A percentile compares a stretch with the other conserved stretches of the same genome.
phyloP scores from a whole-genome alignment of 2,113 vertebrate genomes.

The Gadus chalcogrammus region DNA sequence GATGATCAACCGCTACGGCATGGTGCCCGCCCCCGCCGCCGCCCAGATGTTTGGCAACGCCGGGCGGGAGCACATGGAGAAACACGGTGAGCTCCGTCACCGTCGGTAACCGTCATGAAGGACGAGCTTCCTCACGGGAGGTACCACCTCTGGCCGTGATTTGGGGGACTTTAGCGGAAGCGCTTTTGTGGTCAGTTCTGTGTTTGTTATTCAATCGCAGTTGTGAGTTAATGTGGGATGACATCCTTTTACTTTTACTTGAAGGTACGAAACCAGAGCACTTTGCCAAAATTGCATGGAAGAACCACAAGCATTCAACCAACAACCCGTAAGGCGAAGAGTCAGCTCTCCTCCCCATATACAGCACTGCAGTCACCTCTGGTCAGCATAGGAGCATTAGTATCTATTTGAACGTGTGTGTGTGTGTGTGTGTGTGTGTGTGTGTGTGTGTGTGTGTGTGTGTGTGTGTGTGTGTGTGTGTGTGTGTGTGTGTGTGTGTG shows the following conservation, averaged over 20 bases:
- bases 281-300: conserved; percentile 98
- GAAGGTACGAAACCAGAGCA: conserved; percentile 90
- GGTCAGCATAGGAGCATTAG: no score
- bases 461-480: neutral
- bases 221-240: neutral
- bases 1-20: conserved; percentile 78
- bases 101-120: neutral
- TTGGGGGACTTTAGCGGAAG: no score
- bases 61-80: conserved; percentile 93
- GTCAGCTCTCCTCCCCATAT: neutral
- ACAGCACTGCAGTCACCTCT: neutral
- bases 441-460: neutral
- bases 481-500: neutral
- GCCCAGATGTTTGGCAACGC: conserved; percentile 87
- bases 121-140: neutral
- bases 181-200: neutral
- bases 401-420: no score
- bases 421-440: neutral
- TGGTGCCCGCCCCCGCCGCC: conserved; percentile 72
- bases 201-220: neutral
- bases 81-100: conserved; percentile 77
- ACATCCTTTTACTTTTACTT: conserved; percentile 21
- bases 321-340: conserved; percentile 88
- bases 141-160: neutral
- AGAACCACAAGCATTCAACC: conserved; percentile 94